phyloP scores from a whole-genome alignment of 2,797 vertebrate species.

The Macropodus opercularis region DNA sequence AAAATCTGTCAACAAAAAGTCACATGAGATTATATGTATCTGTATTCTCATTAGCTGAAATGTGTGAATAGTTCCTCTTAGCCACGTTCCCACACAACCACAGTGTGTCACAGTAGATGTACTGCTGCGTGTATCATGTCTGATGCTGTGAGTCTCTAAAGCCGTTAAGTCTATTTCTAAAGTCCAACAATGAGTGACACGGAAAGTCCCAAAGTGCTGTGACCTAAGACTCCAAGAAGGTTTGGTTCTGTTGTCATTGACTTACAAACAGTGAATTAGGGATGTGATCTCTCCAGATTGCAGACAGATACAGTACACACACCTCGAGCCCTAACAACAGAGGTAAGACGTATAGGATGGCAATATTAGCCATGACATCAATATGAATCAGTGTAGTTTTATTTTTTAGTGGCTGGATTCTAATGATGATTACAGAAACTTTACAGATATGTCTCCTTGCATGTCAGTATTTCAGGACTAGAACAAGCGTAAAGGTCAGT shows the following conservation, averaged over 20 bases:
- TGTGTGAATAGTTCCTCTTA: neutral
- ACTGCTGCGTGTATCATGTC: conserved; percentile 10
- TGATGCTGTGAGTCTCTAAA: conserved; percentile 25
- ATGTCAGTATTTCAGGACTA: neutral
- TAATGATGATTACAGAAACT: no score
- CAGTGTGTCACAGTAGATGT: neutral
- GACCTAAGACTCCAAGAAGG: conserved; percentile 16
- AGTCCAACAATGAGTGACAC: conserved; percentile 40
- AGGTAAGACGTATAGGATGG: no score
- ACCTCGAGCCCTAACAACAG: no score
- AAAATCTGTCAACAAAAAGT: conserved; percentile 31
- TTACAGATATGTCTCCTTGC: neutral
- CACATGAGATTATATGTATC: conserved; percentile 15
- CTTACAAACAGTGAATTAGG: conserved; percentile 30
- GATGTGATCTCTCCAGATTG: no score
- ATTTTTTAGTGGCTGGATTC: no score
- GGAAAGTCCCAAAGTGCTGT: conserved; percentile 73
- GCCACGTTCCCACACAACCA: neutral
- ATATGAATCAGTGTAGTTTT: no score
- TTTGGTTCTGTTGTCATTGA: conserved; percentile 21
- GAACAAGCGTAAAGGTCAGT: conserved; percentile 17
- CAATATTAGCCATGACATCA: no score
- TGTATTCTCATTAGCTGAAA: neutral
- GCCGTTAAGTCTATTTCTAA: conserved; percentile 60
- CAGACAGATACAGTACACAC: no score